Evolutionary conservation across 2,797 vertebrate genomes (phyloP).

Genomic region (Hephaestus fuliginosus): DNA sequence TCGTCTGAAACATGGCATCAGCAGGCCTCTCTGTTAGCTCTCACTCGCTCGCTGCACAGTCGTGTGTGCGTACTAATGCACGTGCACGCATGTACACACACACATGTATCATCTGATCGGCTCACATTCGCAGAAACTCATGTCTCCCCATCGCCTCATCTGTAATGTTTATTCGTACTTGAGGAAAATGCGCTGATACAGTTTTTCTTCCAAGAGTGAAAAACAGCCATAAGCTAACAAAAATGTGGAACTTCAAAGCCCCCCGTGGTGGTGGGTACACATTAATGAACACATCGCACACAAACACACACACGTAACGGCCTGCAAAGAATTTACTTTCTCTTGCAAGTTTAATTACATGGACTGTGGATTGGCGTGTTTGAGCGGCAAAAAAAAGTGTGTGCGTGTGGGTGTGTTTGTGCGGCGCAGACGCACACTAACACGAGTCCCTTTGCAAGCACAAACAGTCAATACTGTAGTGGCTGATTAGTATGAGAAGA

Average conservation of each 20-base stretch:
- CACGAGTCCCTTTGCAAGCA: constrained; percentile 67
- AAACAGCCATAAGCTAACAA: constrained; percentile 79
- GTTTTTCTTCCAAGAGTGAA: constrained; percentile 70
- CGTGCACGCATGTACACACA: constrained; percentile 15
- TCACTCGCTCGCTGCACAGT: constrained; percentile 29
- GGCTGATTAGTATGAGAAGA: constrained; percentile 78
- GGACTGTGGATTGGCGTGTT: constrained; percentile 52
- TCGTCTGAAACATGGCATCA: constrained; percentile 85
- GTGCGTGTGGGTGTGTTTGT: constrained; percentile 40
- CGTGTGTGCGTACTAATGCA: constrained; percentile 1
- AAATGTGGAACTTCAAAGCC: constrained; percentile 69
- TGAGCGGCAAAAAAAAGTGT: constrained; percentile 27
- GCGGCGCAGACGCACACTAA: constrained; percentile 29
- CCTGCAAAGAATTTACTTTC: constrained; percentile 51
- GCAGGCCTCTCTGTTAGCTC: constrained; percentile 78
- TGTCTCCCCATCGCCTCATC: constrained; percentile 60
- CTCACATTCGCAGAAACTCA: constrained; percentile 55
- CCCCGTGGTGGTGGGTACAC: constrained; percentile 58
- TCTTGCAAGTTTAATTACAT: constrained; percentile 53
- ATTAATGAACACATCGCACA: constrained; percentile 74
- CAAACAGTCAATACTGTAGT: constrained; percentile 72
- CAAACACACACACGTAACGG: constrained; percentile 44
- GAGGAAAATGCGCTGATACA: constrained; percentile 81
- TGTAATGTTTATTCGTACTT: constrained; percentile 79
- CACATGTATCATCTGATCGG: constrained; percentile 52